Evolutionary conservation across 2,888 invertebrate species (phyloP).

Genomic region (Luperina nickerlii): DNA sequence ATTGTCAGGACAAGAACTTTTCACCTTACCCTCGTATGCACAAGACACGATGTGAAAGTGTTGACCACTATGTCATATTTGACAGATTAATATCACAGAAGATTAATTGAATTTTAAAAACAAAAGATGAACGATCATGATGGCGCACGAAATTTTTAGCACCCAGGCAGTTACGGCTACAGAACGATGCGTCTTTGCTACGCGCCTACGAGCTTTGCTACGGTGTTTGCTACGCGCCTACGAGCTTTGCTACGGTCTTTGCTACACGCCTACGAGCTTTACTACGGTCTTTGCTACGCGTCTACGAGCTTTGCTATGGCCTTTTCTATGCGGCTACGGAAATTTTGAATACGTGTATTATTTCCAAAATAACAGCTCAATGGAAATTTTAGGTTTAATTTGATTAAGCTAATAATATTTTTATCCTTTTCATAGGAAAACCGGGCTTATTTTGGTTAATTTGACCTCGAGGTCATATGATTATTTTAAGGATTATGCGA

Average conservation of each 20-base stretch:
- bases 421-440: neutral
- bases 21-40: too few species aligned
- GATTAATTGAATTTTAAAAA: too few species aligned
- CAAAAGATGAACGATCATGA: neutral
- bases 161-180: neutral
- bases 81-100: too few species aligned
- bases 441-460: neutral
- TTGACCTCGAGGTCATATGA: neutral
- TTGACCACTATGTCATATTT: too few species aligned
- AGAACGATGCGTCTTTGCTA: too few species aligned
- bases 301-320: neutral
- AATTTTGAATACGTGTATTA: neutral
- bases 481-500: neutral
- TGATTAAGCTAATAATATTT: neutral
- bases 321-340: neutral
- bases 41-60: too few species aligned
- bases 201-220: too few species aligned
- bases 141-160: neutral
- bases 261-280: neutral
- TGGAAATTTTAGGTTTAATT: neutral
- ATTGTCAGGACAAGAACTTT: too few species aligned
- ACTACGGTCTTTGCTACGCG: neutral
- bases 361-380: neutral
- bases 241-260: too few species aligned
- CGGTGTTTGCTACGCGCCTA: too few species aligned